phyloP scores from a whole-genome alignment of 2,113 vertebrate genomes.

The Cepphus grylle region DNA sequence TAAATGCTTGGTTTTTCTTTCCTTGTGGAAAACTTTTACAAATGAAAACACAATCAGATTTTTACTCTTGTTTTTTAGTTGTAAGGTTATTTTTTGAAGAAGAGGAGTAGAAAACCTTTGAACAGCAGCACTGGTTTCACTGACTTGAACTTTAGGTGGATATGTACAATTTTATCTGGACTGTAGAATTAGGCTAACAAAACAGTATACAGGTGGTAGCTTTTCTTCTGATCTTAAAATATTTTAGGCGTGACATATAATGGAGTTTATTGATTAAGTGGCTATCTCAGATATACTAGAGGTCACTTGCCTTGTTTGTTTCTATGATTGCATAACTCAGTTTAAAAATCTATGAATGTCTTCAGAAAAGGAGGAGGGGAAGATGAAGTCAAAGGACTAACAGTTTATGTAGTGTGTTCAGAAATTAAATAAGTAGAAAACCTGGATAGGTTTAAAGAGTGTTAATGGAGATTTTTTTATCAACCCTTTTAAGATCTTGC shows the following conservation, averaged over 20 bases:
- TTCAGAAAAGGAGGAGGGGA: neutral
- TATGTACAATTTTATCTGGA: neutral
- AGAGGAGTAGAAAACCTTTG: neutral
- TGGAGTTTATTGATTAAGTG: neutral
- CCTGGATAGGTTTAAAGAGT: neutral
- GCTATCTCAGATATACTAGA: neutral
- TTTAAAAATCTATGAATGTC: neutral
- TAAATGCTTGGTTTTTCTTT: neutral
- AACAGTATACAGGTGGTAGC: neutral
- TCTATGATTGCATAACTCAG: neutral
- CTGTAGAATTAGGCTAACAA: no score
- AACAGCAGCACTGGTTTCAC: neutral
- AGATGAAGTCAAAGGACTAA: neutral
- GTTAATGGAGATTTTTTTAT: neutral
- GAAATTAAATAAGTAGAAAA: neutral
- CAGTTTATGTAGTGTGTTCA: neutral
- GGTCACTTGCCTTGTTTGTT: neutral
- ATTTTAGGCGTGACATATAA: neutral
- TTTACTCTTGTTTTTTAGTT: neutral
- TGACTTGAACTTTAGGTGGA: neutral
- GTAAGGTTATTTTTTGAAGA: neutral
- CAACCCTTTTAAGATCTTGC: neutral
- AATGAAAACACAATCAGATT: neutral
- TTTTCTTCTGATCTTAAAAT: neutral
- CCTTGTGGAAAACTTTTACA: neutral